A percentile compares a stretch with the other conserved stretches of the same genome.
phyloP scores from a whole-genome alignment of 2,797 vertebrate species.

The Anguilla megastoma region DNA sequence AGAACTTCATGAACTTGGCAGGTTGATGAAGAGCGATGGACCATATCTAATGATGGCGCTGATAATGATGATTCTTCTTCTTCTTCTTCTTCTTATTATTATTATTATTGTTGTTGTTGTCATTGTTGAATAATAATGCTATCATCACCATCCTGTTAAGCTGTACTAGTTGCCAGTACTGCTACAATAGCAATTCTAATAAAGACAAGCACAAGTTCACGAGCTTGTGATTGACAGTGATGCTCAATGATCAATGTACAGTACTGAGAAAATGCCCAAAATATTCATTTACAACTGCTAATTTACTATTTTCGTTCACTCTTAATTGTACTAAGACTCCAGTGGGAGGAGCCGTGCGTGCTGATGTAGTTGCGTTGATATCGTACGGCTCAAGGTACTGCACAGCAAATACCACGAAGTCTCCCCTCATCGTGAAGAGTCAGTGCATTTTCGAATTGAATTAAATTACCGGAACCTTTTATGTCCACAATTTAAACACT shows the following conservation, averaged over 20 bases:
- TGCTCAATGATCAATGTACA: neutral
- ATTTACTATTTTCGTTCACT: neutral
- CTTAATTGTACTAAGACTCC: neutral
- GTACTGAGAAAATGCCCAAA: neutral
- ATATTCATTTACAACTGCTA: neutral
- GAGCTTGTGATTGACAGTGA: neutral
- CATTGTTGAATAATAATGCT: too few relatives aligned
- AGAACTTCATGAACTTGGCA: too few relatives aligned
- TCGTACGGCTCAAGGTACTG: conserved; percentile 23
- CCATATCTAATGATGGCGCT: too few relatives aligned
- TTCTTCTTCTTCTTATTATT: too few relatives aligned
- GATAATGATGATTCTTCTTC: too few relatives aligned
- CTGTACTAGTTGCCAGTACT: too few relatives aligned
- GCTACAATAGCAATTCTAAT: too few relatives aligned
- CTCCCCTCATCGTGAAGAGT: neutral
- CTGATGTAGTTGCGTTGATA: conserved; percentile 28
- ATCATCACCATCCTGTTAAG: too few relatives aligned
- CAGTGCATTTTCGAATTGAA: neutral
- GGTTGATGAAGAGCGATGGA: too few relatives aligned
- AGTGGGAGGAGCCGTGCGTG: conserved; percentile 12
- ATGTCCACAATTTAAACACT: neutral
- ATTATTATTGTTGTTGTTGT: too few relatives aligned
- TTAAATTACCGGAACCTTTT: neutral
- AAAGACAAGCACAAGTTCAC: too few relatives aligned
- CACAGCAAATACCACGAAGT: neutral